phyloP scores from a whole-genome alignment of 2,888 invertebrate species.

The Pardosa pseudoannulata region DNA sequence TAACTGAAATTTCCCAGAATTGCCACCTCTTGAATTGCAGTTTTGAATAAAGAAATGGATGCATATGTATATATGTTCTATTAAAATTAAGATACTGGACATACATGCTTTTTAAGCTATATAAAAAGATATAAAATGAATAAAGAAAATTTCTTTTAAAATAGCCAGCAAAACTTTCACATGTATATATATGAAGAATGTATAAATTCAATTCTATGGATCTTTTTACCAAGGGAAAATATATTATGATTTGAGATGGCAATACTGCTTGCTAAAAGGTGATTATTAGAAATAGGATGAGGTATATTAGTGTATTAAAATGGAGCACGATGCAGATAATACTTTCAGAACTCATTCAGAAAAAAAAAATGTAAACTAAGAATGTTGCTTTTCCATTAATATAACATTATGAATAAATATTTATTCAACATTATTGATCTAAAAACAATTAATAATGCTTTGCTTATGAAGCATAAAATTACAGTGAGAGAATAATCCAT shows the following conservation, averaged over 20 bases:
- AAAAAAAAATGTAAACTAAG: no score
- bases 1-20: background rate
- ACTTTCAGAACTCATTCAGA: background rate
- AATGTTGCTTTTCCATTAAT: no score
- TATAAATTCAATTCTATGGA: background rate
- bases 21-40: background rate
- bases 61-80: background rate
- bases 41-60: background rate
- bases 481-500: no score
- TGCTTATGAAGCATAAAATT: no score
- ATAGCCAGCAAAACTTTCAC: background rate
- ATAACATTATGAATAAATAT: no score
- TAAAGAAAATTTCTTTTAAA: background rate
- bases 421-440: no score
- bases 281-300: background rate
- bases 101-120: slow-evolving; percentile 10
- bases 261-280: slow-evolving; percentile 13
- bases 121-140: background rate
- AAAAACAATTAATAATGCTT: no score
- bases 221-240: slow-evolving; percentile 1
- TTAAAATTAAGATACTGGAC: background rate
- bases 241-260: slow-evolving; percentile 13
- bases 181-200: background rate
- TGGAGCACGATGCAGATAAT: background rate
- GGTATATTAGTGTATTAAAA: slow-evolving; percentile 8